Evolutionary conservation across 2,888 invertebrate genomes (phyloP).

Genomic region (Iselma pallidipennis): DNA sequence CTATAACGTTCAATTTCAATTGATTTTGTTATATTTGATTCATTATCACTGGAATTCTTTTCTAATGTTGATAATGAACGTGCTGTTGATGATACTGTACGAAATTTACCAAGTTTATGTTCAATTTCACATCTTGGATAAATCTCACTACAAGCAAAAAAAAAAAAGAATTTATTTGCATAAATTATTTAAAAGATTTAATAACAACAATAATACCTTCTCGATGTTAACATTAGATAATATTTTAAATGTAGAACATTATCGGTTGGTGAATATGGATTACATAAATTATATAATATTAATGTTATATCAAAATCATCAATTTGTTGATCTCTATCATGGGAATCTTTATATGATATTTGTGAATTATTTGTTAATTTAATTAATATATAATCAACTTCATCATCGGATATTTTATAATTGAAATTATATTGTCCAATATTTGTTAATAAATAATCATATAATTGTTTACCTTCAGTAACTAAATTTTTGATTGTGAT

Average conservation of each 20-base stretch:
- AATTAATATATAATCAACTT: constrained; percentile 66
- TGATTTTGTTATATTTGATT: constrained; percentile 22
- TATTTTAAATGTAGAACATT: constrained; percentile 60
- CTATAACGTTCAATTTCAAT: constrained; percentile 22
- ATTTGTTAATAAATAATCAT: constrained; percentile 70
- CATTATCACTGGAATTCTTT: constrained; percentile 31
- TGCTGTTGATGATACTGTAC: constrained; percentile 59
- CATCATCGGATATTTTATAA: constrained; percentile 58
- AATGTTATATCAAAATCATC: constrained; percentile 72
- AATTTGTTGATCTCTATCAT: constrained; percentile 61
- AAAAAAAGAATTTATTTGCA: not conserved
- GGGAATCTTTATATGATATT: constrained; percentile 63
- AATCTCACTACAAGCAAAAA: constrained; percentile 57
- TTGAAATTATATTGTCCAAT: constrained; percentile 69
- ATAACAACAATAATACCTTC: constrained; percentile 49
- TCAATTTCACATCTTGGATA: constrained; percentile 67
- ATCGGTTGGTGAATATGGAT: constrained; percentile 46
- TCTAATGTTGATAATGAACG: constrained; percentile 38
- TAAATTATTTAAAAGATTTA: constrained; percentile 3
- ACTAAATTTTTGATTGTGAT: constrained; percentile 63
- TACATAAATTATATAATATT: constrained; percentile 64
- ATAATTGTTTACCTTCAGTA: constrained; percentile 68
- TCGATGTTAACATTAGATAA: constrained; percentile 65
- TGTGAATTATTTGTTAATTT: constrained; percentile 62
- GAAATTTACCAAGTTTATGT: constrained; percentile 64